Percentiles rank a stretch among this genome's conserved stretches.
phyloP scores from a whole-genome alignment of 2,113 vertebrate species.

The Petaurus breviceps region DNA sequence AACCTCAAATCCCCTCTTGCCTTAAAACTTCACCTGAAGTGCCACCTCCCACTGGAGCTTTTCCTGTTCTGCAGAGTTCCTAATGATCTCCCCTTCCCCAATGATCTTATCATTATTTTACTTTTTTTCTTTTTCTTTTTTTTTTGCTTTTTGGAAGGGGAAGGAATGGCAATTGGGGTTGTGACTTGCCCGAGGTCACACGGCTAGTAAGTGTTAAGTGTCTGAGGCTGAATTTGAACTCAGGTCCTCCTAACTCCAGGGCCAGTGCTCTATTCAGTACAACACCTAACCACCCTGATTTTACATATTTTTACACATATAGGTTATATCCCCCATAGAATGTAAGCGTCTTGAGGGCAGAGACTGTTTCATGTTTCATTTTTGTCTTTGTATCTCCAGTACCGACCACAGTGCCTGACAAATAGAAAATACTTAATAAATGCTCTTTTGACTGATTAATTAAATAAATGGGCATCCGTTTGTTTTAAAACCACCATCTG shows the following conservation, averaged over 20 bases:
- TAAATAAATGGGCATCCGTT: neutral
- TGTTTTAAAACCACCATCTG: neutral
- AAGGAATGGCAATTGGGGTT: too few relatives aligned
- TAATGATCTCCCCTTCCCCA: neutral
- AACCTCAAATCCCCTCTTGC: neutral
- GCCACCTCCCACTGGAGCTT: neutral
- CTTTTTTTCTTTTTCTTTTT: too few relatives aligned
- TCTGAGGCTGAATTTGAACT: too few relatives aligned
- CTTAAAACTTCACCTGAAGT: neutral
- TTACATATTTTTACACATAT: neutral
- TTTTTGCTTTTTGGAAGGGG: too few relatives aligned
- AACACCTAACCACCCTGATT: too few relatives aligned
- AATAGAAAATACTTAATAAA: neutral
- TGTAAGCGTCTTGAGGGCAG: neutral
- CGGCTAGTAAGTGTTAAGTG: too few relatives aligned
- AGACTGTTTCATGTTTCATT: neutral
- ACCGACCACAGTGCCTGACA: neutral
- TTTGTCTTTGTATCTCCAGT: neutral
- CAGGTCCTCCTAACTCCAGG: too few relatives aligned
- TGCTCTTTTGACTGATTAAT: neutral
- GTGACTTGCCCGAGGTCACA: too few relatives aligned
- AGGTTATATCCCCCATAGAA: neutral
- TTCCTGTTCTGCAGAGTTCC: neutral
- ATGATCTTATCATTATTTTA: neutral
- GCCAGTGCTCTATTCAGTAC: too few relatives aligned